Conservation (phyloP, 2,888 invertebrate species). For the Dioctria linearis region DNA sequence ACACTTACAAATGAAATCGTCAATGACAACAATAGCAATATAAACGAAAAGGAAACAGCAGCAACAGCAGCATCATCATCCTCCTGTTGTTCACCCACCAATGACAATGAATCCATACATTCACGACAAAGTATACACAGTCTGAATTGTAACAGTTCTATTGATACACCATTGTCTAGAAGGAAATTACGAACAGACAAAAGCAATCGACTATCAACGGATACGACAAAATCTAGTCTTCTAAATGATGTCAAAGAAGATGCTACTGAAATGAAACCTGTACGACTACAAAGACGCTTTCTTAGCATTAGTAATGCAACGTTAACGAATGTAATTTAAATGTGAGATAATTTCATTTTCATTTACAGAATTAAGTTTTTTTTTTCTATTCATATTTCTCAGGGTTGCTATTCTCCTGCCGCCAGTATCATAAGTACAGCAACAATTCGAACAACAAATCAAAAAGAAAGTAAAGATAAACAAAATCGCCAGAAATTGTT, state of each 20-base stretch:
- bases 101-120: conserved; percentile 44
- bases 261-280: conserved; percentile 67
- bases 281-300: conserved; percentile 70
- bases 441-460: conserved; percentile 77
- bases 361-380: not conserved
- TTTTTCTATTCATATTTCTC: conserved; percentile 49
- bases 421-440: conserved; percentile 79
- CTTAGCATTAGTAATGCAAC: conserved; percentile 75
- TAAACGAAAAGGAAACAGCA: conserved; percentile 31
- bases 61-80: not conserved
- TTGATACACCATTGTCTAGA: conserved; percentile 36
- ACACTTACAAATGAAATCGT: conserved; percentile 59
- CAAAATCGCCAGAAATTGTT: conserved; percentile 81
- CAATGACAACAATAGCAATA: conserved; percentile 54
- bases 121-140: conserved; percentile 49
- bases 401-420: conserved; percentile 84
- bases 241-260: conserved; percentile 41
- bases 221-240: conserved; percentile 12
- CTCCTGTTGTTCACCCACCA: not conserved
- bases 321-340: conserved; percentile 76
- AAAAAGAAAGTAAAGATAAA: conserved; percentile 85
- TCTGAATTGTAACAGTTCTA: conserved; percentile 38
- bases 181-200: conserved; percentile 36
- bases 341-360: no score
- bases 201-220: not conserved